Conservation (phyloP, 2,797 vertebrate genomes). For the Vespertilio murinus region DNA sequence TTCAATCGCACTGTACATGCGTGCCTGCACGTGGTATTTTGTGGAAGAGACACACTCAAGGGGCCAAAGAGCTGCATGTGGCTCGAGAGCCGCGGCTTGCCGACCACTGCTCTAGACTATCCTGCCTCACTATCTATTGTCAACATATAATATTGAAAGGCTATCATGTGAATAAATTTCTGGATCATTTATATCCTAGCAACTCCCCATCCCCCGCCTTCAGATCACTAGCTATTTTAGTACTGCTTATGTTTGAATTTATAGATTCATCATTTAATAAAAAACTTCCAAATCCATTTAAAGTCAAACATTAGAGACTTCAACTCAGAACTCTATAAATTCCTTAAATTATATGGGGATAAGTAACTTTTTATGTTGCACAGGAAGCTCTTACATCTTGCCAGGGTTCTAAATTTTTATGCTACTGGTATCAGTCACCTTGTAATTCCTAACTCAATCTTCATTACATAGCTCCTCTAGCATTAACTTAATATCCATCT, state of each 20-base stretch:
- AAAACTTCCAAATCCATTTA: slow-evolving; percentile 59
- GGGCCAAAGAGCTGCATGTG: no score
- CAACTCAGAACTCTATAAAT: slow-evolving; percentile 44
- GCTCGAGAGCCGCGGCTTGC: no score
- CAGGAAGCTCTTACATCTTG: slow-evolving; percentile 3
- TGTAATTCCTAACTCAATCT: slow-evolving; percentile 50
- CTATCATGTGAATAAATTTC: slow-evolving; percentile 37
- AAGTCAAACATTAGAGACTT: slow-evolving; percentile 39
- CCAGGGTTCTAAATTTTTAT: slow-evolving; percentile 55
- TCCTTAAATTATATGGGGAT: slow-evolving; percentile 19
- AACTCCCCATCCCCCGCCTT: not conserved
- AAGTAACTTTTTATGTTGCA: slow-evolving; percentile 56
- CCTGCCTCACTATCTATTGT: not conserved
- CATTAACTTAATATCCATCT: slow-evolving; percentile 28
- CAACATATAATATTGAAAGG: slow-evolving; percentile 24
- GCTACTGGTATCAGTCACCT: not conserved
- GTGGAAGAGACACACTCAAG: no score
- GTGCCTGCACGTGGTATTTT: no score
- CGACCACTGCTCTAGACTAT: not conserved
- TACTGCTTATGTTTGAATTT: slow-evolving; percentile 32
- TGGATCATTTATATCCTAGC: not conserved
- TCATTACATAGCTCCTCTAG: not conserved
- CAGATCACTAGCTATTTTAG: slow-evolving; percentile 34
- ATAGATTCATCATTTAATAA: slow-evolving; percentile 17
- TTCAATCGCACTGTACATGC: no score